Base-by-base conservation (phyloP, 2,797 vertebrate species). In the Betta splendens region DNA sequence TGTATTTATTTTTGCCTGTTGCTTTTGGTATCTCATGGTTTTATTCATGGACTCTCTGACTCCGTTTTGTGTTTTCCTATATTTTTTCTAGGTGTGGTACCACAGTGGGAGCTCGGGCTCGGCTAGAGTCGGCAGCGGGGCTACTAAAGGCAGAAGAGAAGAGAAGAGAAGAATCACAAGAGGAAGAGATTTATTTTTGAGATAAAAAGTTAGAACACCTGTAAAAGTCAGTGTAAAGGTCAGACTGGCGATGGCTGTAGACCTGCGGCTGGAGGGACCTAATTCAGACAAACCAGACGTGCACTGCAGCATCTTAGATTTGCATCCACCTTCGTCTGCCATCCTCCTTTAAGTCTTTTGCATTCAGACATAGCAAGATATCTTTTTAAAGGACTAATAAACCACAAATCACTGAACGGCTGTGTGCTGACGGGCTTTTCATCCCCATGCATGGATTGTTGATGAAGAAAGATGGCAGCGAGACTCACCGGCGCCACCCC, bases 401-500 rank as follows among this genome's bases (percentile, higher is more conserved):
- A 21, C 12, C 33, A 9, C 39, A 31, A 38, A 8, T 12, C 23
- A 39, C 18, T 37, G 17, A 25, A 33, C 45, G 35, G 50, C 48
- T 35, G 40, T 12, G 4, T 13, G 26, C 26, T 40, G 46, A 38
- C 73, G 0, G 59, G 2, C 45, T 56, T 55, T 70, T 44, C 18
- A 38, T 32, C 33, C 23, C 21, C 15, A 3, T 58, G 48, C 17
- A 37, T 95, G 93, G 93, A 92, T 90, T 91, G 81, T 86, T 90
- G 89, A 92, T 13, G 63, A 87, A 83, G 86, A 85, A 93, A 65
- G 68, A 96, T 97, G 96, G 94, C 94, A 91, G 93, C 89, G 87
- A 92, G 92, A 91, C 92, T 92, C 93, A 87, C 89, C 83, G 89
- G 91, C 51, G 69, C 79, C 82, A 75, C 80, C 75, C 67, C 74